phyloP scores from a whole-genome alignment of 2,797 vertebrate genomes.

The Ceyx erithaca region DNA sequence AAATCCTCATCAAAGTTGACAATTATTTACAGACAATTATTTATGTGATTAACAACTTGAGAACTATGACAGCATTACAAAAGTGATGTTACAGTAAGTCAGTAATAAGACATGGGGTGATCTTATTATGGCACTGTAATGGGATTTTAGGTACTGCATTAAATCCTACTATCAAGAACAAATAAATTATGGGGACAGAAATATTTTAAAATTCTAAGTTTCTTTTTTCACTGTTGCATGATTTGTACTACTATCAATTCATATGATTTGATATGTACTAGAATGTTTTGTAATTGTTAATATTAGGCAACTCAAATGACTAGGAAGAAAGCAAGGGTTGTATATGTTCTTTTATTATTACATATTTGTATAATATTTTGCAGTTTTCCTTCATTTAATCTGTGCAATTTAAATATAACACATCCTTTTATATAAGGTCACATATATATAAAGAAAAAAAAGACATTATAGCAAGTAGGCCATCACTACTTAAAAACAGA shows the following conservation, averaged over 20 bases:
- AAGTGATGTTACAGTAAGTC: not conserved
- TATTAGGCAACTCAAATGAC: not conserved
- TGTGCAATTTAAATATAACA: not conserved
- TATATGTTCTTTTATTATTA: not conserved
- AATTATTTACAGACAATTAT: not conserved
- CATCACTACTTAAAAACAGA: not conserved
- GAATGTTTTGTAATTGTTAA: not conserved
- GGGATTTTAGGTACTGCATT: constrained; percentile 41
- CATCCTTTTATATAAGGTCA: not conserved
- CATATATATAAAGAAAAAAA: not conserved
- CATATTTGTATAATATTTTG: not conserved
- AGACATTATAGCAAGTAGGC: not conserved
- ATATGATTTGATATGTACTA: not conserved
- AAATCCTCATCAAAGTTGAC: not conserved
- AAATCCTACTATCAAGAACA: not conserved
- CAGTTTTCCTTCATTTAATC: not conserved
- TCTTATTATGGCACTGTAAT: not conserved
- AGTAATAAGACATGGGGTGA: constrained; percentile 29
- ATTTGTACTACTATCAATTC: not conserved
- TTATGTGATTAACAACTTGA: constrained; percentile 16
- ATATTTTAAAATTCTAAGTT: not conserved
- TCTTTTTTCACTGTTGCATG: not conserved
- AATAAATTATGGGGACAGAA: not conserved
- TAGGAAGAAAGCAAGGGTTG: not conserved
- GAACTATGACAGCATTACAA: constrained; percentile 7